phyloP scores from a whole-genome alignment of 2,113 vertebrate species.

The Aldabrachelys gigantea region DNA sequence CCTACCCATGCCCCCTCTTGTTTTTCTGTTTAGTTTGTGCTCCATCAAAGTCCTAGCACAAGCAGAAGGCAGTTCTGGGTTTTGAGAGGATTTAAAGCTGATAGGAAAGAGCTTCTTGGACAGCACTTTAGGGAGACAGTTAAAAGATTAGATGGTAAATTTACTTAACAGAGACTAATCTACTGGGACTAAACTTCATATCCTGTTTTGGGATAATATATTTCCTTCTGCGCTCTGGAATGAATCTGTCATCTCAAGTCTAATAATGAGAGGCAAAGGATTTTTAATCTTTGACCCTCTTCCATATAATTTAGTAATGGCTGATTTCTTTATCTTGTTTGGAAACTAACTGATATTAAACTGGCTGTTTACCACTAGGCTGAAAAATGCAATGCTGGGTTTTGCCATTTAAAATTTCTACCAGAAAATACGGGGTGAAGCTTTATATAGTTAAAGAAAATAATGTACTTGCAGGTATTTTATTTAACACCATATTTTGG shows the following conservation, averaged over 20 bases:
- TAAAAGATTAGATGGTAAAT: slow-evolving; percentile 86
- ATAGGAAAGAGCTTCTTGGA: slow-evolving; percentile 59
- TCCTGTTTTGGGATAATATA: slow-evolving; percentile 87
- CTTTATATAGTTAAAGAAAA: background rate
- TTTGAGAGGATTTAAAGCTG: slow-evolving; percentile 36
- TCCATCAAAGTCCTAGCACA: background rate
- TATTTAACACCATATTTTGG: fast-evolving
- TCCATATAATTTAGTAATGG: slow-evolving; percentile 80
- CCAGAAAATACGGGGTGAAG: background rate
- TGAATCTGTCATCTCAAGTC: slow-evolving; percentile 83
- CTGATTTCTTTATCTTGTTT: slow-evolving; percentile 79
- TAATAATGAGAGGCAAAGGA: slow-evolving; percentile 84
- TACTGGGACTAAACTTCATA: slow-evolving; percentile 84
- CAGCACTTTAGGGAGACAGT: slow-evolving; percentile 75
- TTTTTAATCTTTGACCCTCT: slow-evolving; percentile 85
- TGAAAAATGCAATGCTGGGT: slow-evolving; percentile 8
- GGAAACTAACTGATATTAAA: slow-evolving; percentile 61
- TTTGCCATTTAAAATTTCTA: slow-evolving; percentile 22
- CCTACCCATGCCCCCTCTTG: background rate
- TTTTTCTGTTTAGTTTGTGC: background rate
- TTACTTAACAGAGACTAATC: slow-evolving; percentile 84
- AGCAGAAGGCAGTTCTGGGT: background rate
- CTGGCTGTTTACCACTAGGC: slow-evolving; percentile 18
- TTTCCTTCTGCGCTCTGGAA: slow-evolving; percentile 85
- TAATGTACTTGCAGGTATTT: background rate